phyloP scores from a whole-genome alignment of 2,113 vertebrate genomes.

The Rhinogobius similis region DNA sequence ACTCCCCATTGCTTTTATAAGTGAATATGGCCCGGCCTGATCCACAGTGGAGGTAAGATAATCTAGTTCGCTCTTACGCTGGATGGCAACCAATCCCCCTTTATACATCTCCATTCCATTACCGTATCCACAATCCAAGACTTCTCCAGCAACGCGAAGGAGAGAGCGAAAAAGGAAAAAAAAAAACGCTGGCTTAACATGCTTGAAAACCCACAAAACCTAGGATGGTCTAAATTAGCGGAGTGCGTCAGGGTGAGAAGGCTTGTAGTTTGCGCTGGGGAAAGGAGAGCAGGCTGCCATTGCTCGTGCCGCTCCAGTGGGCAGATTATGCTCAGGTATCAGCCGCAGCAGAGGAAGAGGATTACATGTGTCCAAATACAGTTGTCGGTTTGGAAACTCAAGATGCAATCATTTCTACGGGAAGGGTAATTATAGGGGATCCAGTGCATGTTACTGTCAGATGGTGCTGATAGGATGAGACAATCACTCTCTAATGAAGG shows the following conservation, averaged over 20 bases:
- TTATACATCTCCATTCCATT: constrained; percentile 60
- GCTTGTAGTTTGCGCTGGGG: constrained; percentile 57
- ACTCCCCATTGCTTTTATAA: constrained; percentile 32
- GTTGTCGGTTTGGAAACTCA: constrained; percentile 80
- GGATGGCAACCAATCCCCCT: constrained; percentile 43
- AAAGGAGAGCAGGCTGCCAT: constrained; percentile 54
- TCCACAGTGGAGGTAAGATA: constrained; percentile 33
- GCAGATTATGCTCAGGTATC: constrained; percentile 80
- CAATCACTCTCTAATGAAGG: constrained; percentile 77
- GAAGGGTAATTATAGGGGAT: constrained; percentile 77
- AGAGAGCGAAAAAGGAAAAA: neutral
- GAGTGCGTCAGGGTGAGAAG: constrained; percentile 43
- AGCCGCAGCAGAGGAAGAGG: constrained; percentile 73
- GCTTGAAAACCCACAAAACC: constrained; percentile 59
- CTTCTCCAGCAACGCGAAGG: constrained; percentile 17
- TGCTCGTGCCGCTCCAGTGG: constrained; percentile 65
- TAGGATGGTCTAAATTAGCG: constrained; percentile 69
- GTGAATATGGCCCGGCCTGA: constrained; percentile 40
- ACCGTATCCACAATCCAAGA: constrained; percentile 50
- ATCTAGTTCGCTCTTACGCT: constrained; percentile 52
- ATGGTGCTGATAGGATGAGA: constrained; percentile 61
- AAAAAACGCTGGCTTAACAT: constrained; percentile 29
- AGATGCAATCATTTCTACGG: constrained; percentile 75
- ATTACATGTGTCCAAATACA: constrained; percentile 81
- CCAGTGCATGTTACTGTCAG: constrained; percentile 64